A percentile compares a stretch with the other conserved stretches of the same genome.
Conservation (phyloP, 2,113 vertebrate genomes). For the Peromyscus leucopus region DNA sequence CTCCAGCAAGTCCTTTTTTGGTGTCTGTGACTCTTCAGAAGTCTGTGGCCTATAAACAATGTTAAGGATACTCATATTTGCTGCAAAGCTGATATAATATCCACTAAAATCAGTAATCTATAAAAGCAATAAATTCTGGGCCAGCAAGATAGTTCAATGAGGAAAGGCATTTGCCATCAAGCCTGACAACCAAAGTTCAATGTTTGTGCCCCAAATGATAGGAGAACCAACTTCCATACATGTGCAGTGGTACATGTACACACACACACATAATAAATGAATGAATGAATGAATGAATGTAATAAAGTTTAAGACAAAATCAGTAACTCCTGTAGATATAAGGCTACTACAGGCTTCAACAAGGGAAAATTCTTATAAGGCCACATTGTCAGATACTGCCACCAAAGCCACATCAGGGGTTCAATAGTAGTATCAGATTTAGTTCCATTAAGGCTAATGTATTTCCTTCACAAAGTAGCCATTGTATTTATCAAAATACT, state of each 20-base stretch:
- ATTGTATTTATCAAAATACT: constrained; percentile 15
- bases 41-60: background rate
- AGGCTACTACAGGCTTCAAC: background rate
- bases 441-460: background rate
- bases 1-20: background rate
- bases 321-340: background rate
- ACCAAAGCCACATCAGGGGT: background rate
- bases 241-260: background rate
- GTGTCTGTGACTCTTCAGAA: background rate
- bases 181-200: background rate
- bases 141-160: background rate
- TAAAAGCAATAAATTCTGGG: background rate
- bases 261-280: background rate
- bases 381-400: background rate
- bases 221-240: background rate
- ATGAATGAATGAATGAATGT: background rate
- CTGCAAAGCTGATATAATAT: background rate
- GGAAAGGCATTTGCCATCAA: background rate
- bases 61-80: background rate
- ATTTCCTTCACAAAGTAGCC: constrained; percentile 18
- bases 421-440: background rate
- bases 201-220: background rate
- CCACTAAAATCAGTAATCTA: constrained; percentile 29
- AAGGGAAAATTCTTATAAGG: background rate
- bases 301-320: background rate